phyloP scores from a whole-genome alignment of 2,113 vertebrate species.

The Mungos mungo region DNA sequence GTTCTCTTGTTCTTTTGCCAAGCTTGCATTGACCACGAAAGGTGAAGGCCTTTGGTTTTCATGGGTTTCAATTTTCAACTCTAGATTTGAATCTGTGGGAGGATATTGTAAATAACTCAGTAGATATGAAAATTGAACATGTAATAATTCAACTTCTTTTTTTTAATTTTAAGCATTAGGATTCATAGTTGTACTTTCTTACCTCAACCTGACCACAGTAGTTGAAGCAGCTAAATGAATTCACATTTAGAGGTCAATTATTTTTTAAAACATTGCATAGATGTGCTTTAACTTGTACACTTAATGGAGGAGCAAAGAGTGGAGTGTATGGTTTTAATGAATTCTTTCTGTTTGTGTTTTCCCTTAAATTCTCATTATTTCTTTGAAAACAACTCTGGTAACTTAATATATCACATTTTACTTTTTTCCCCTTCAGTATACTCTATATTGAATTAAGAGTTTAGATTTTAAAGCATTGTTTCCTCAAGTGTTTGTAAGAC shows the following conservation, averaged over 20 bases:
- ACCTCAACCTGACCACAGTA: neutral
- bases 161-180: neutral
- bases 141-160: neutral
- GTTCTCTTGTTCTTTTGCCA: neutral
- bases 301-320: neutral
- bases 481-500: neutral
- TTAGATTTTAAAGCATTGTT: neutral
- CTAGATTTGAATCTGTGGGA: neutral
- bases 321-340: neutral
- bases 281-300: neutral
- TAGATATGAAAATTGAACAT: neutral
- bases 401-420: neutral
- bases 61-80: conserved; percentile 11
- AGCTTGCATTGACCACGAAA: neutral
- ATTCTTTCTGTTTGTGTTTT: conserved; percentile 22
- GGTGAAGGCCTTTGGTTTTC: neutral
- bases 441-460: neutral
- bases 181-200: neutral
- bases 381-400: neutral
- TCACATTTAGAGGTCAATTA: neutral
- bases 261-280: neutral
- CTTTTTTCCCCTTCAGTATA: neutral
- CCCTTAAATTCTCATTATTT: conserved; percentile 13
- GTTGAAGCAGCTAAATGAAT: neutral
- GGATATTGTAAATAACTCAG: neutral